Base-by-base conservation (phyloP, 1,140 invertebrate species). In the Heliothis subflexa region DNA sequence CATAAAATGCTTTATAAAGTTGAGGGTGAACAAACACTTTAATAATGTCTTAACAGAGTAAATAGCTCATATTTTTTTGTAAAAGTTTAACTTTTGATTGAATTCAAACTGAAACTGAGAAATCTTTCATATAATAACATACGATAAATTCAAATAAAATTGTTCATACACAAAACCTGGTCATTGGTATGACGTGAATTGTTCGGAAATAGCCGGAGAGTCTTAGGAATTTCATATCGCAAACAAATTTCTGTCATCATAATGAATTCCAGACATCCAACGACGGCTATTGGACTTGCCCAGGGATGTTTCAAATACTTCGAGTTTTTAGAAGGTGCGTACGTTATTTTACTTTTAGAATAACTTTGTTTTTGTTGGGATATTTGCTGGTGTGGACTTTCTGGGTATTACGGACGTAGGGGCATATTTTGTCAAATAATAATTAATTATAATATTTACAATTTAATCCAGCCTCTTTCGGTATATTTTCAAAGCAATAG, bases 141-240 rank as follows among this genome's bases (percentile, higher is more conserved):
- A 45, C 5, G 33, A 49, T 50, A 62, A 62, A 62, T 12, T 64
- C 50, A 52, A 64, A 75, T 62, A 49, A 76, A 66, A 66, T 45
- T 16, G 10, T 33, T 66, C 71, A 64, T 64, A 77, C 70, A 79
- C 33, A 78, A 86, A 84, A 84, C 79, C 78, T 79, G 79, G 78
- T 76, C 71, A 82, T 64, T 74, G 61, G 76, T 50, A 84, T 85
- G 83, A 79, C 80, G 62, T 57, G 72, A 85, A 85, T 83, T 81
- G 78, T 85, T 86, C 28, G 68, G 81, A 84, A 87, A 80, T 78
- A 81, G 66, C 76, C 40, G 75, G 73, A 81, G 73, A 79, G 78
- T 85, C 84, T 87, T 83, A 85, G 83, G 88, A 89, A 89, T 89
- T 89, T 89, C 88, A 89, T 89, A 89, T 89, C 83, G 82, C 84